Evolutionary conservation across 1,140 invertebrate genomes (phyloP).

Genomic region (Bombus consobrinus): DNA sequence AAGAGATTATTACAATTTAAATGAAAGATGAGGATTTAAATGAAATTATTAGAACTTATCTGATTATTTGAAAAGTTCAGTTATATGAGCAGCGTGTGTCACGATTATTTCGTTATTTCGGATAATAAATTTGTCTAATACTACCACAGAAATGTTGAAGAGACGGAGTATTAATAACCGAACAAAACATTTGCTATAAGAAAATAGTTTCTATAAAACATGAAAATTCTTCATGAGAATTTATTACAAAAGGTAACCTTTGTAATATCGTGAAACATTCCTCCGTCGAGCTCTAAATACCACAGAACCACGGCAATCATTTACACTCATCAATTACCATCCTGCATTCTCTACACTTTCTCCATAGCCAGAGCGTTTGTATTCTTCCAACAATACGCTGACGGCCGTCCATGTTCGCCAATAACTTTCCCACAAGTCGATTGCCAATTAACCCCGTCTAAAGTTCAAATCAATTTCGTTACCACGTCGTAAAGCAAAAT

Average conservation of each 20-base stretch:
- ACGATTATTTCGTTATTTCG: no score
- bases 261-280: not conserved
- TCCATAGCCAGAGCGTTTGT: not conserved
- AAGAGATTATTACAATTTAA: no score
- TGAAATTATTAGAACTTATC: no score
- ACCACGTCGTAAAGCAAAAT: not conserved
- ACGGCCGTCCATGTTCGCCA: not conserved
- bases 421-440: constrained; percentile 34
- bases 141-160: no score
- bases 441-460: constrained; percentile 31
- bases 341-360: constrained; percentile 6
- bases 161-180: not conserved
- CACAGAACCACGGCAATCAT: not conserved
- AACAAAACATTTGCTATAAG: not conserved
- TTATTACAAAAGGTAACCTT: not conserved
- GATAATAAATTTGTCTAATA: no score
- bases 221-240: not conserved
- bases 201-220: not conserved
- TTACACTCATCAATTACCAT: constrained; percentile 20
- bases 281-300: not conserved
- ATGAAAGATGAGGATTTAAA: no score
- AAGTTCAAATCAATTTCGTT: constrained; percentile 27
- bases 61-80: no score
- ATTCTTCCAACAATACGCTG: constrained; percentile 6
- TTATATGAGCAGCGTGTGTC: no score